A percentile compares a stretch with the other conserved stretches of the same genome.
phyloP scores from a whole-genome alignment of 2,113 vertebrate species.

The Cynoglossus semilaevis region DNA sequence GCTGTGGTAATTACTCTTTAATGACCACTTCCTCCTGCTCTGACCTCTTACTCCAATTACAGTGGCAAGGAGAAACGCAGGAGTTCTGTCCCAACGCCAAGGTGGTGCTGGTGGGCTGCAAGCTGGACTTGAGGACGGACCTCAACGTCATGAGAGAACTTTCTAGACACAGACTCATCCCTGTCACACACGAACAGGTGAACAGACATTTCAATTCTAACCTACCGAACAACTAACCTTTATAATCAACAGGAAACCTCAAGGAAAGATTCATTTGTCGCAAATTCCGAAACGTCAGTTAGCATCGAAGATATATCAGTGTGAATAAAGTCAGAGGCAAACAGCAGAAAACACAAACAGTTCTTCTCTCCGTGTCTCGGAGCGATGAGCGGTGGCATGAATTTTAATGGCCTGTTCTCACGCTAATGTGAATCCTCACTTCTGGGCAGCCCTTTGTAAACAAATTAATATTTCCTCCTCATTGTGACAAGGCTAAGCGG shows the following conservation, averaged over 20 bases:
- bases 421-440: slow-evolving; percentile 61
- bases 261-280: no score
- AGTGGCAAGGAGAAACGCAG: slow-evolving; percentile 96
- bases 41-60: slow-evolving; percentile 17
- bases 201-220: slow-evolving; percentile 14
- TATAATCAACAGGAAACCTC: no score
- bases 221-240: no score
- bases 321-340: slow-evolving; percentile 44
- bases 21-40: not conserved
- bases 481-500: slow-evolving; percentile 19
- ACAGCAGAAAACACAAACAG: slow-evolving; percentile 50
- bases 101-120: slow-evolving; percentile 95
- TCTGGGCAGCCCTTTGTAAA: slow-evolving; percentile 56
- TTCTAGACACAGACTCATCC: slow-evolving; percentile 92
- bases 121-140: slow-evolving; percentile 93
- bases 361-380: slow-evolving; percentile 63
- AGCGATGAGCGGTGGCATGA: slow-evolving; percentile 50
- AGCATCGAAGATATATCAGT: no score
- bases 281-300: no score
- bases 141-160: slow-evolving; percentile 88
- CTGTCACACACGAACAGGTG: slow-evolving; percentile 95
- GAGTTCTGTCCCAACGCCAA: slow-evolving; percentile 96
- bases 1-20: no score
- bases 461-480: slow-evolving; percentile 54
- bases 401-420: slow-evolving; percentile 70